Base-by-base conservation (phyloP, 2,888 invertebrate species). In the Tridacna gigas region DNA sequence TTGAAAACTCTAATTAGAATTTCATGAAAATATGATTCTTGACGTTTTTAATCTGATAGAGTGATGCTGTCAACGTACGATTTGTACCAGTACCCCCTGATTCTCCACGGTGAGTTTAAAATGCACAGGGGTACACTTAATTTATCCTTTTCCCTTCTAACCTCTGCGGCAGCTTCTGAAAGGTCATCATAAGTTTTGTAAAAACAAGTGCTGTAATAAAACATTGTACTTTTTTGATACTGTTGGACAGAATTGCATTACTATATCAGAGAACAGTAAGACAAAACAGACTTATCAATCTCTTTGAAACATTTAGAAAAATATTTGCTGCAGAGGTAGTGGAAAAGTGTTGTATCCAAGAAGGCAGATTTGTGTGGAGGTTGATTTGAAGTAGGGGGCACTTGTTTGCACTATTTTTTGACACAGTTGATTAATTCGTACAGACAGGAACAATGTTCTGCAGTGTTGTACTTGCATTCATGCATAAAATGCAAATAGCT, bases 71-170 rank as follows among this genome's bases (percentile, higher is more conserved):
- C 47, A 88, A 88, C 74, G 77, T 88, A 25, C 81, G 82, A 25
- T 88, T 80, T 83, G 83, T 82, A 22, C 89, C 89, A 0, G 79
- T 74, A 48, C 89, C 89, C 15, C 89, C 89, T 60, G 79, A 80
- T 20, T 85, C 85, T 22, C 86, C 89, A 71, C 84, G 89, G 89
- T 89, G 85, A 89, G 89, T 87, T 28, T 12, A 13, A 75, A n/a
- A 51, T 71, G 71, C 71, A 71, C 71, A 25, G 0, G 22, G 26
- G 26, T 71, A 48, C 71, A 71, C 71, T 51, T 51, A 7, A 67
- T 3, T n/a, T 4, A 63, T 63, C 11, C 63, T 63, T n/a, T 22
- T 25, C 13, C 3, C 9, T 56, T 3, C 9, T 56, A 15, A 56
- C 56, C 56, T 20, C 56, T 56, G 56, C 56, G 9, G 56, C 56